Percentiles rank a stretch among this genome's conserved stretches.
These are phyloP conservation scores for Saimiri boliviensis DNA, from an alignment of 2,113 vertebrate genomes.

Conservation along the genomic window DNA sequence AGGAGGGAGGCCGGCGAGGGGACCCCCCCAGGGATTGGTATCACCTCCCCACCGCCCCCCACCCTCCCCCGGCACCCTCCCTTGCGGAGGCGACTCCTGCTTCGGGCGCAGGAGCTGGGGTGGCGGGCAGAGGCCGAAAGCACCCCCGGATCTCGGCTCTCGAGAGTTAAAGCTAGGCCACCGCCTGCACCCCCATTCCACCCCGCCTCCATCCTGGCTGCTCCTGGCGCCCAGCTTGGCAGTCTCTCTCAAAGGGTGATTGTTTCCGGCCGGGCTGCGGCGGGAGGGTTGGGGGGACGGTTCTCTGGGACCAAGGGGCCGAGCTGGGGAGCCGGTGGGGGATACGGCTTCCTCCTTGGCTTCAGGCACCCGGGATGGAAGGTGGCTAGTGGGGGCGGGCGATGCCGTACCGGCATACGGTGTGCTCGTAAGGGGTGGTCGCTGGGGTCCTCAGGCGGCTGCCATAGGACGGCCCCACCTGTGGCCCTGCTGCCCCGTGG, in stretches of 20 bases:
- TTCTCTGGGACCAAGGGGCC: neutral
- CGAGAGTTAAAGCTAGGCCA: constrained; percentile 23
- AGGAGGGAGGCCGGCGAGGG: neutral
- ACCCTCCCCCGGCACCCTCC: neutral
- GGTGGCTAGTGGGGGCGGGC: neutral
- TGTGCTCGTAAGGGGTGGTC: neutral
- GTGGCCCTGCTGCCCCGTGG: neutral
- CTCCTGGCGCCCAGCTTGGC: constrained; percentile 64
- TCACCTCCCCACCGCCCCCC: constrained; percentile 43
- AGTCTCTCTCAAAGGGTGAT: constrained; percentile 75
- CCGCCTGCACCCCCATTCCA: constrained; percentile 25
- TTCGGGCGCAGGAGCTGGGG: neutral
- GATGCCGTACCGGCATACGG: neutral
- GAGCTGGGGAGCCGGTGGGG: neutral
- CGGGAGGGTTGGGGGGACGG: neutral
- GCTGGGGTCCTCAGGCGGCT: neutral
- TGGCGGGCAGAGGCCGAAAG: neutral
- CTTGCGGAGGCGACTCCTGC: neutral
- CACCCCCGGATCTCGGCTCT: neutral
- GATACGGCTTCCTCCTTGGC: neutral
- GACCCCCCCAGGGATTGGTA: constrained; percentile 65
- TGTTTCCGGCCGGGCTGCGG: constrained; percentile 65
- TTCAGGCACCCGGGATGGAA: neutral
- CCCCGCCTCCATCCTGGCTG: constrained; percentile 63
- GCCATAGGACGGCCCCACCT: neutral